Evolutionary conservation across 2,888 invertebrate genomes (phyloP).

Genomic region (Eupithecia dodoneata): DNA sequence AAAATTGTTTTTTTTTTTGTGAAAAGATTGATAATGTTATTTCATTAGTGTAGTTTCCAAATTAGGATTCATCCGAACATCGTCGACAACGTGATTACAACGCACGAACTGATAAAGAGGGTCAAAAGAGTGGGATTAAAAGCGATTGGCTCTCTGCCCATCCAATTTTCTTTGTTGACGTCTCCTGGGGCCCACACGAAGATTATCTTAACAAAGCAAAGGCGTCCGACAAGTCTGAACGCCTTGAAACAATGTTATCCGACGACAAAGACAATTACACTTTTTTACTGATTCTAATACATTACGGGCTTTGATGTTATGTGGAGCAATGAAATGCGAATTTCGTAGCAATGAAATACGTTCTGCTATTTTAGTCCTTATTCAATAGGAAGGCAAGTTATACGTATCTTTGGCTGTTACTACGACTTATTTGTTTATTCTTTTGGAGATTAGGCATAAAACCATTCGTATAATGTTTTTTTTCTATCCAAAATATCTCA

Average conservation of each 20-base stretch:
- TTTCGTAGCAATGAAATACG: not conserved
- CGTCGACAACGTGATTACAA: constrained; percentile 70
- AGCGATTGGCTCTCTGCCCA: constrained; percentile 82
- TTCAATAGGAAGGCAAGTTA: not conserved
- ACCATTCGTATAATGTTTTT: too few species aligned
- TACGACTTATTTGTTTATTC: not conserved
- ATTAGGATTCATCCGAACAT: constrained; percentile 41
- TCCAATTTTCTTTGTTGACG: constrained; percentile 84
- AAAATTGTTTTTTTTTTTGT: too few species aligned
- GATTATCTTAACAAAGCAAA: constrained; percentile 82
- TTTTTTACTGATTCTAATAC: constrained; percentile 59
- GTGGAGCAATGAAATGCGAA: constrained; percentile 24
- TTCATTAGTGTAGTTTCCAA: not conserved
- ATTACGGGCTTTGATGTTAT: constrained; percentile 55
- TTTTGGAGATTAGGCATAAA: not conserved
- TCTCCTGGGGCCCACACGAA: constrained; percentile 73
- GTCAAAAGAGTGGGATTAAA: constrained; percentile 81
- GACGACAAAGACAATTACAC: constrained; percentile 63
- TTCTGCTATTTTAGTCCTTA: not conserved
- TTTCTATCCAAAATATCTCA: too few species aligned
- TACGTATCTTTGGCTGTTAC: not conserved
- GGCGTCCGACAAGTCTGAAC: constrained; percentile 66
- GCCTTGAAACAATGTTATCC: constrained; percentile 73
- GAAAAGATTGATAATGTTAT: not conserved
- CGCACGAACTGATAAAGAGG: constrained; percentile 73